Evolutionary conservation across 2,113 vertebrate genomes (phyloP).

Genomic region (Rhinoderma darwinii): DNA sequence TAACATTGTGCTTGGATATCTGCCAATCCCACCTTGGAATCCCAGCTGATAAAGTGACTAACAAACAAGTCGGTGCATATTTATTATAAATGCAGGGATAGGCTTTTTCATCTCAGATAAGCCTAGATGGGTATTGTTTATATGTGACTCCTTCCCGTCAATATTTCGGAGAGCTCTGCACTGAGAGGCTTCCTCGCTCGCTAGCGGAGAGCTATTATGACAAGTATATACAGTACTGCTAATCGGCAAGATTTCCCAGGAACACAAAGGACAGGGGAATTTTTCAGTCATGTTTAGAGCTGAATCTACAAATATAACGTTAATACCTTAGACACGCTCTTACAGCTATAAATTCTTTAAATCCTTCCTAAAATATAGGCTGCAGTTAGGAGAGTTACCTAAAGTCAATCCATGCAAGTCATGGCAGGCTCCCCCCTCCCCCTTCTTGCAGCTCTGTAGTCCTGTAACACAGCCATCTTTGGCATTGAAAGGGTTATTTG

Average conservation of each 20-base stretch:
- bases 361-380: conserved; percentile 48
- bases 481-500: conserved; percentile 22
- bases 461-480: conserved; percentile 58
- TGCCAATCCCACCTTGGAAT: conserved; percentile 69
- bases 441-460: neutral
- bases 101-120: conserved; percentile 69
- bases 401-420: conserved; percentile 54
- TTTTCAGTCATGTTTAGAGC: conserved; percentile 42
- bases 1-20: conserved; percentile 64
- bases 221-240: conserved; percentile 23
- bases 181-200: conserved; percentile 15
- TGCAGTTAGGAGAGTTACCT: conserved; percentile 54
- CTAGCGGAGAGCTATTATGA: conserved; percentile 55
- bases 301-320: conserved; percentile 39
- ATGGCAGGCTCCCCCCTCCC: conserved; percentile 50
- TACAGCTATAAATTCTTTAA: conserved; percentile 60
- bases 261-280: conserved; percentile 23
- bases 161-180: conserved; percentile 59
- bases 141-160: conserved; percentile 60
- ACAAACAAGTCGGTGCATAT: conserved; percentile 68
- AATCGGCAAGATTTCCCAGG: conserved; percentile 52
- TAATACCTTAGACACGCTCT: conserved; percentile 50
- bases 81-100: conserved; percentile 68
- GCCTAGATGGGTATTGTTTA: conserved; percentile 63
- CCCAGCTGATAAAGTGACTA: conserved; percentile 69